Percentiles rank a stretch among this genome's conserved stretches.
These are phyloP conservation scores for Mesorhabditis sp. DNA, from an alignment of 2,888 invertebrate genomes.

Conservation along the genomic window DNA sequence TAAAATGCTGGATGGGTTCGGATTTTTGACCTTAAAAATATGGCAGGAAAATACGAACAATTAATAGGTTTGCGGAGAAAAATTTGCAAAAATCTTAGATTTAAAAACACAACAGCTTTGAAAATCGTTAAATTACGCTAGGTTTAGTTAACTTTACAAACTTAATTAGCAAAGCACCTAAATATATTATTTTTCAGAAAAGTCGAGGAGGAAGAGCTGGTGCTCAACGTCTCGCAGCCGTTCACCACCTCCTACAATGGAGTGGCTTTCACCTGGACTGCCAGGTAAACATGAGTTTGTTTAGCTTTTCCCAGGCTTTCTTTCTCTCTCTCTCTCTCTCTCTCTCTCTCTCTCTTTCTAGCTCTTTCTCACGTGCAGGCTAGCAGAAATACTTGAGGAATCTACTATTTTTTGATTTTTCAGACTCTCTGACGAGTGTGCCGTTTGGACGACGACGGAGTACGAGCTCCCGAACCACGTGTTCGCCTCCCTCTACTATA, in stretches of 20 bases:
- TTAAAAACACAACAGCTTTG: no score
- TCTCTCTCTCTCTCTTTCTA: background rate
- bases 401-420: conserved; percentile 8
- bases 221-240: conserved; percentile 53
- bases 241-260: conserved; percentile 55
- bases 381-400: conserved; percentile 9
- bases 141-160: background rate
- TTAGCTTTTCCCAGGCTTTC: background rate
- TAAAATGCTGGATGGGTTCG: no score
- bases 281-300: conserved; percentile 19
- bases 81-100: no score
- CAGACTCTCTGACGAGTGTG: background rate
- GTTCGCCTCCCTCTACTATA: conserved; percentile 50
- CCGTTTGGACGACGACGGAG: background rate
- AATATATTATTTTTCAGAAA: conserved; percentile 28
- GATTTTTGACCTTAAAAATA: no score
- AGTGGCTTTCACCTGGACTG: conserved; percentile 55
- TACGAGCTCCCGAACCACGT: conserved; percentile 25
- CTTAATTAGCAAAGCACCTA: background rate
- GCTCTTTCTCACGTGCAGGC: background rate
- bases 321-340: background rate
- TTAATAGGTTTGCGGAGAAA: no score
- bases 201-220: conserved; percentile 43
- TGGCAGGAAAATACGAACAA: no score
- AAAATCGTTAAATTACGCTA: background rate